Base-by-base conservation (phyloP, 2,888 invertebrate genomes). In the Galerucella nymphaeae region DNA sequence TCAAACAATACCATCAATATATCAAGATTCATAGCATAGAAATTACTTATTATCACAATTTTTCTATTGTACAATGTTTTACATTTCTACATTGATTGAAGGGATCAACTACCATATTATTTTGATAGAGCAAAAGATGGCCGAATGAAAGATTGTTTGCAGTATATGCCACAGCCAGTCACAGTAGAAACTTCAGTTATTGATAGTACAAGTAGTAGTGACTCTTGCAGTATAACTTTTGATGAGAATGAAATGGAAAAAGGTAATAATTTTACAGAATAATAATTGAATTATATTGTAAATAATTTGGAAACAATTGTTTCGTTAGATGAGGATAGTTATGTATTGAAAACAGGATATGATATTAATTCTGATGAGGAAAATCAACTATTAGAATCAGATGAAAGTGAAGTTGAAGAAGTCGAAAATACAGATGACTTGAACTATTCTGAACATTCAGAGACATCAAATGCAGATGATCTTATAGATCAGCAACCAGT, bases 191-290 rank as follows among this genome's bases (percentile, higher is more conserved):
- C 63, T 16, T 8, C 48, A 16, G n/a, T n/a, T n/a, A 50, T 76
- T 3, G 72, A 76, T 38, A 76, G 76, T 66, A 73, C 58, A 42
- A 72, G 71, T 68, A 38, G n/a, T 55, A 70, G 72, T 70, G 57
- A 16, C 23, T 66, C 38, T n/a, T 38, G 16, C 14, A 55, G 62
- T 23, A 16, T 16, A 2, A 65, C 13, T 42, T 48, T 41, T 65
- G 48, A 11, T 13, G 41, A 71, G 18, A 57, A 65, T 66, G 45
- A 58, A 18, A 42, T 41, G 20, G 42, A 50, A 20, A 53, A 71
- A 69, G 61, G 64, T 61, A 18, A 30, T 63, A 13, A 41, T 11
- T 57, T 38, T n/a, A 23, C 16, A 16, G 2, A 53, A 53, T 10
- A 16, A 53, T 48, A 48, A 14, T 38, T 38, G 8, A 38, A 38